phyloP scores from a whole-genome alignment of 2,888 invertebrate genomes.

The Mantis religiosa region DNA sequence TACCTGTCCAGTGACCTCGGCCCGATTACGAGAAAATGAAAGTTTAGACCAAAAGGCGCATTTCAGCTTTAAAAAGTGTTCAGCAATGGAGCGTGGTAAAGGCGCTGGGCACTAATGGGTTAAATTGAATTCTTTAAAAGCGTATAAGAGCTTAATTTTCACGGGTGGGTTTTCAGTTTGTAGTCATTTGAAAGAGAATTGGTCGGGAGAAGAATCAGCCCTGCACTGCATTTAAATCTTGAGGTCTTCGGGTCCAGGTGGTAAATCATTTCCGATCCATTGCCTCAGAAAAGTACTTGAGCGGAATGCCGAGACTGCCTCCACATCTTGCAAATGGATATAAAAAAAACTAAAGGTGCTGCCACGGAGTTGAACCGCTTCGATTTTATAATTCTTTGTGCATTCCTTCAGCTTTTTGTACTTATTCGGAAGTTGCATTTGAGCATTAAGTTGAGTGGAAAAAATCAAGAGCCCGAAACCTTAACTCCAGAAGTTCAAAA shows the following conservation, averaged over 20 bases:
- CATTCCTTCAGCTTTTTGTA: background rate
- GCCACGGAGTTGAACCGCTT: background rate
- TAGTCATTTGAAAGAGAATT: background rate
- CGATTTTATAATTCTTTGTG: background rate
- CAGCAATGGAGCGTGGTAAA: no score
- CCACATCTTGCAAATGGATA: background rate
- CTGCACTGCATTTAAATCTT: background rate
- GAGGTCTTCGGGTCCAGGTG: background rate
- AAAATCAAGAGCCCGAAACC: background rate
- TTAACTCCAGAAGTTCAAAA: background rate
- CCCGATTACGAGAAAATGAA: no score
- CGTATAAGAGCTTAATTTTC: background rate
- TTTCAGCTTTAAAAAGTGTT: no score
- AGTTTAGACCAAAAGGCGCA: no score
- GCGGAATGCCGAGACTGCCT: background rate
- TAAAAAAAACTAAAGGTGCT: background rate
- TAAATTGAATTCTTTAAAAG: background rate
- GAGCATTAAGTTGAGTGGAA: background rate
- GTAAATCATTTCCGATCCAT: background rate
- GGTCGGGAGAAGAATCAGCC: background rate
- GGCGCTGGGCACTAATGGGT: no score
- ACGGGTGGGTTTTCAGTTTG: background rate
- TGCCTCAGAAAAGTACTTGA: background rate
- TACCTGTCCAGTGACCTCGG: no score
- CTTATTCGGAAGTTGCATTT: background rate